Evolutionary conservation across 1,140 invertebrate species (phyloP).

Genomic region (Drosophila parabipectinata): DNA sequence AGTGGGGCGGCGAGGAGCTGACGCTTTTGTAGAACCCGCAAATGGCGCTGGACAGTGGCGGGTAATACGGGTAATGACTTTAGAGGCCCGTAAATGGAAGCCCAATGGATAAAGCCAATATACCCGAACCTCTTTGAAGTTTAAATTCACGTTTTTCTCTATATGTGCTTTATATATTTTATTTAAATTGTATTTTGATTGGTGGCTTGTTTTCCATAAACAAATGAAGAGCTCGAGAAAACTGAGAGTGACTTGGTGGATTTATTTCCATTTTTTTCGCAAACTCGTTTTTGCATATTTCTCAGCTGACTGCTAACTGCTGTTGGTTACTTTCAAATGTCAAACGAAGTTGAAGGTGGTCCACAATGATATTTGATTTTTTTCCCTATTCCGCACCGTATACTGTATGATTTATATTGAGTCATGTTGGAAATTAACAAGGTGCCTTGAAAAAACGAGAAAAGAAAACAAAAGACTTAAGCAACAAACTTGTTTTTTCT

Average conservation of each 20-base stretch:
- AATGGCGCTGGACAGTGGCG: conserved; percentile 67
- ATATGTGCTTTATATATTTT: conserved; percentile 39
- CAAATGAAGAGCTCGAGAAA: conserved; percentile 67
- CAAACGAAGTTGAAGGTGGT: conserved; percentile 79
- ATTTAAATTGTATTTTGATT: conserved; percentile 22
- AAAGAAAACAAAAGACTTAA: conserved; percentile 69
- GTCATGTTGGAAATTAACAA: conserved; percentile 62
- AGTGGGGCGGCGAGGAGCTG: conserved; percentile 5
- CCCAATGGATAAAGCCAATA: conserved; percentile 62
- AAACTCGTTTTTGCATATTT: conserved; percentile 78
- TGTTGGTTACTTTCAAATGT: conserved; percentile 75
- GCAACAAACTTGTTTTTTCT: conserved; percentile 62
- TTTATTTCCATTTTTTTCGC: conserved; percentile 46
- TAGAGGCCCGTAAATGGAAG: conserved; percentile 70
- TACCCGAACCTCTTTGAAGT: conserved; percentile 44
- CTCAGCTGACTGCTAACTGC: conserved; percentile 52
- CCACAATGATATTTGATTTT: conserved; percentile 64
- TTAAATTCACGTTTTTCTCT: conserved; percentile 29
- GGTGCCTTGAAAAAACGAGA: conserved; percentile 31
- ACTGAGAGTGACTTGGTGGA: conserved; percentile 66
- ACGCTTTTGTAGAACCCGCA: conserved; percentile 66
- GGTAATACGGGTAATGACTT: conserved; percentile 63
- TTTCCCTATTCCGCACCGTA: conserved; percentile 17
- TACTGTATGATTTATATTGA: conserved; percentile 73
- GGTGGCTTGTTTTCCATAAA: conserved; percentile 49